Conservation (phyloP, 2,113 vertebrate species). For the Carollia perspicillata region DNA sequence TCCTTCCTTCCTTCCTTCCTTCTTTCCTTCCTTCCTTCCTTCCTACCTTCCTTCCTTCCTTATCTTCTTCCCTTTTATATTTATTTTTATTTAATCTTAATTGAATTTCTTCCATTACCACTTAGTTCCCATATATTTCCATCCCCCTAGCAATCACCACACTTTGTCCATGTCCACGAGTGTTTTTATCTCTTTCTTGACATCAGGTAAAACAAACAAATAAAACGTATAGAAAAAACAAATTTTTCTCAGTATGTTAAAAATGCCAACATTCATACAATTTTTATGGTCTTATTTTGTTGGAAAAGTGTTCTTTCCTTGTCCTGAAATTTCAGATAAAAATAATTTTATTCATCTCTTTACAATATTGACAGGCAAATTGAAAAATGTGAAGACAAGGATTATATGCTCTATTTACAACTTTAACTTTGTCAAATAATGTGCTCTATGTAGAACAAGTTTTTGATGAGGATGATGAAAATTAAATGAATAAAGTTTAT, state of each 20-base stretch:
- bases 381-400: not conserved
- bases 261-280: not conserved
- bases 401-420: not conserved
- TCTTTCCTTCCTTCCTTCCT: no score
- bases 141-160: no score
- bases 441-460: not conserved
- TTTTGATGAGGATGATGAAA: not conserved
- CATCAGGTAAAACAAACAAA: not conserved
- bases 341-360: not conserved
- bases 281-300: not conserved
- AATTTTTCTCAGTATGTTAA: not conserved
- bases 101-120: no score
- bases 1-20: no score
- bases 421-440: not conserved
- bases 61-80: no score
- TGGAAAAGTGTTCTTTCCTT: not conserved
- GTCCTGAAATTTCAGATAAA: not conserved
- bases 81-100: no score
- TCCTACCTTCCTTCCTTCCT: no score
- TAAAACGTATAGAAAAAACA: not conserved
- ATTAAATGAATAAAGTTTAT: not conserved
- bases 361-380: not conserved
- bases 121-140: no score
- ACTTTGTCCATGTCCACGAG: no score
- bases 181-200: not conserved